phyloP scores from a whole-genome alignment of 2,888 invertebrate species.

The Dasypogon diadema region DNA sequence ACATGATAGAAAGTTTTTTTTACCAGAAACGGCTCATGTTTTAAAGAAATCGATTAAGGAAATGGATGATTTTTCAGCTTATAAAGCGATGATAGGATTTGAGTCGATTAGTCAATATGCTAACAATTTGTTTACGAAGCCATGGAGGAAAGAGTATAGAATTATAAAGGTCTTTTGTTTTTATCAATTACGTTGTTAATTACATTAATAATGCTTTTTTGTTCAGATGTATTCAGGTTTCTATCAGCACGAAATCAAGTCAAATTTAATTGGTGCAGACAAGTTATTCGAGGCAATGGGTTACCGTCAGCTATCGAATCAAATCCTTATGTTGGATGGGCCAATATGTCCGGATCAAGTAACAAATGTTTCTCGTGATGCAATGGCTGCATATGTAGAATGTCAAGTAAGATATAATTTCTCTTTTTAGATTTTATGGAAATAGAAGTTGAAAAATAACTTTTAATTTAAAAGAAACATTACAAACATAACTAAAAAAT shows the following conservation, averaged over 20 bases:
- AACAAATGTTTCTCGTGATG: slow-evolving; percentile 83
- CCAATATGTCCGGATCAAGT: slow-evolving; percentile 87
- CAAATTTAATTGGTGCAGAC: slow-evolving; percentile 83
- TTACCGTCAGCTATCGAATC: slow-evolving; percentile 74
- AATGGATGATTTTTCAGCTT: slow-evolving; percentile 82
- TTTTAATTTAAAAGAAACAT: too few relatives aligned
- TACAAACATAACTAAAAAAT: too few relatives aligned
- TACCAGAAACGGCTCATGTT: slow-evolving; percentile 81
- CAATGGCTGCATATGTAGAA: slow-evolving; percentile 87
- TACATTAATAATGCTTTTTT: slow-evolving; percentile 44
- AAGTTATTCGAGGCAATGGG: slow-evolving; percentile 85
- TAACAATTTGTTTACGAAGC: slow-evolving; percentile 85
- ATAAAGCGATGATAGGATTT: slow-evolving; percentile 85
- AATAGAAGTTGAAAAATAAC: too few relatives aligned
- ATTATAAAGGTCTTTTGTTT: slow-evolving; percentile 76
- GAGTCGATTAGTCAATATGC: slow-evolving; percentile 88
- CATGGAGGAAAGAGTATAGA: slow-evolving; percentile 90
- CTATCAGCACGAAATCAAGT: slow-evolving; percentile 88
- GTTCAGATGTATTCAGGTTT: slow-evolving; percentile 86
- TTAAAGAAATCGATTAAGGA: slow-evolving; percentile 79
- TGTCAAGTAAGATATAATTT: slow-evolving; percentile 75
- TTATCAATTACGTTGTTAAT: too few relatives aligned
- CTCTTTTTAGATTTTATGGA: not conserved
- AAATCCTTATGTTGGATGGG: slow-evolving; percentile 74
- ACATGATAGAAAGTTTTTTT: slow-evolving; percentile 83